These are phyloP conservation scores for Rattus rattus DNA, from an alignment of 2,113 vertebrate genomes.

Conservation along the genomic window DNA sequence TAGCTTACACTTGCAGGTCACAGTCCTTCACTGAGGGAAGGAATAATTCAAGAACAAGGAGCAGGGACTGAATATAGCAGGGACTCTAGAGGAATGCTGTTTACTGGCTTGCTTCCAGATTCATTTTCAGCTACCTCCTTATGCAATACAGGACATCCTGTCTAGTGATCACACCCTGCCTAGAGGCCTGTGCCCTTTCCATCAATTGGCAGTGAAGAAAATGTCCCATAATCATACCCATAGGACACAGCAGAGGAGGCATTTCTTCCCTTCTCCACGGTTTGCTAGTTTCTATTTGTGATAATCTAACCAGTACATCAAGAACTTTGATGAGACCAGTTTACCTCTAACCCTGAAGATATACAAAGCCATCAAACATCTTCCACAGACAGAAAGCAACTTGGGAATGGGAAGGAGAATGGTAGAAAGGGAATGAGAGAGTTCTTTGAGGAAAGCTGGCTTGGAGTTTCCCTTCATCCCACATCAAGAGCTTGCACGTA, in stretches of 20 bases:
- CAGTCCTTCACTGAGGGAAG: not conserved
- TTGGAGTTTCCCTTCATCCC: not conserved
- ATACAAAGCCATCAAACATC: not conserved
- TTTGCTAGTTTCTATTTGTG: not conserved
- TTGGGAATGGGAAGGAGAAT: not conserved
- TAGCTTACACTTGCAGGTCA: not conserved
- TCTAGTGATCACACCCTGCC: not conserved
- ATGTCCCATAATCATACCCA: not conserved
- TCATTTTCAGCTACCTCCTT: not conserved
- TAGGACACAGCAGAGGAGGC: not conserved
- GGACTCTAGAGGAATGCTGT: not conserved
- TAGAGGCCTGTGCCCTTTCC: not conserved
- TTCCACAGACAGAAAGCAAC: not conserved
- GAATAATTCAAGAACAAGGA: not conserved
- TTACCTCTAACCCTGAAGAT: not conserved
- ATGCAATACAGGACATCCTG: not conserved
- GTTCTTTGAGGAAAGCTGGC: not conserved
- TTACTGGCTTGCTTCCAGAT: not conserved
- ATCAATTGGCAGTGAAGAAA: not conserved
- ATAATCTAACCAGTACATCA: not conserved
- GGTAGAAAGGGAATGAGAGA: not conserved
- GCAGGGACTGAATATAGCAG: not conserved
- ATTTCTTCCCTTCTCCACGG: not conserved
- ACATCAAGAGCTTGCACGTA: not conserved
- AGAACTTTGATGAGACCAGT: not conserved